These are phyloP conservation scores for Tenthredo scrophulariae DNA, from an alignment of 2,888 invertebrate genomes.

Conservation along the genomic window DNA sequence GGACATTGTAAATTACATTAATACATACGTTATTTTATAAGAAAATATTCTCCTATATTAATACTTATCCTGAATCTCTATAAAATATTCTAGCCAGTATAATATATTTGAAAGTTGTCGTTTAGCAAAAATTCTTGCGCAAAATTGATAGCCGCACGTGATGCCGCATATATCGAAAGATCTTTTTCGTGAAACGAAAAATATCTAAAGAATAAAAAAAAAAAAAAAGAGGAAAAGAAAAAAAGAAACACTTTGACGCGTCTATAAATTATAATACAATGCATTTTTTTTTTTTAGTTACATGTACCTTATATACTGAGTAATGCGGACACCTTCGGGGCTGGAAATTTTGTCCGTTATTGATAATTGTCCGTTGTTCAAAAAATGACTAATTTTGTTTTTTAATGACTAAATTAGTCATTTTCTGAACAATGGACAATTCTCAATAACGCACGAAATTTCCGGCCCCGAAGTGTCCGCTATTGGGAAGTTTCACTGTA, in stretches of 20 bases:
- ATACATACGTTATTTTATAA: slow-evolving; percentile 18
- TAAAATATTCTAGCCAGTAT: slow-evolving; percentile 44
- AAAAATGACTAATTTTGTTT: too few species aligned
- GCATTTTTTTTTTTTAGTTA: neutral
- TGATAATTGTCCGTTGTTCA: too few species aligned
- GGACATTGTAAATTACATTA: slow-evolving; percentile 42
- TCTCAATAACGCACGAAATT: too few species aligned
- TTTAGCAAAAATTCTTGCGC: slow-evolving; percentile 42
- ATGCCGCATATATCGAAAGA: neutral
- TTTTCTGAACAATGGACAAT: too few species aligned
- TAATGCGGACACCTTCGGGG: too few species aligned
- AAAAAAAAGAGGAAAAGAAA: neutral
- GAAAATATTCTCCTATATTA: neutral
- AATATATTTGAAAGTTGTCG: slow-evolving; percentile 45
- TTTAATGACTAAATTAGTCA: too few species aligned
- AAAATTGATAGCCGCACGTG: slow-evolving; percentile 45
- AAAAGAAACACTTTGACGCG: neutral
- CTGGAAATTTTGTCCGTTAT: too few species aligned
- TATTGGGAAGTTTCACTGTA: too few species aligned
- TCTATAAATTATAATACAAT: slow-evolving; percentile 27
- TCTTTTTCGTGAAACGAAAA: slow-evolving; percentile 12
- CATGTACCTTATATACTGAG: neutral
- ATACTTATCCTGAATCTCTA: slow-evolving; percentile 4
- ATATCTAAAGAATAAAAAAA: neutral
- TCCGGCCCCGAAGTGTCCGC: too few species aligned